A percentile compares a stretch with the other conserved stretches of the same genome.
Conservation (phyloP, 2,888 invertebrate species). For the Conchocele bisecta region DNA sequence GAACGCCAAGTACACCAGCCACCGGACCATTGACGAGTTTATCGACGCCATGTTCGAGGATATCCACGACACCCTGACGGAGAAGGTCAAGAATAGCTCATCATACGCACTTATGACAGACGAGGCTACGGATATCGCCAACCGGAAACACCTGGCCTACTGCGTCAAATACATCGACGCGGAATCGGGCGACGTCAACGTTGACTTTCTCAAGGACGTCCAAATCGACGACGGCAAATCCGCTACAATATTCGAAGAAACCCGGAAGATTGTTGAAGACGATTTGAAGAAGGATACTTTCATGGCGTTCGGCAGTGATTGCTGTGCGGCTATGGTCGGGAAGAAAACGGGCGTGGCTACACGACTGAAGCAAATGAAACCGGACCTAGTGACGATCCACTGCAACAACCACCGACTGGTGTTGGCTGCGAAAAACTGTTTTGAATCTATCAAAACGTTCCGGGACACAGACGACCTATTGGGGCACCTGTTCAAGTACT, state of each 20-base stretch:
- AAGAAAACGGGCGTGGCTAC: slow-evolving; percentile 26
- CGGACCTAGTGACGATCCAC: slow-evolving; percentile 21
- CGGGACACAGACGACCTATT: slow-evolving; percentile 31
- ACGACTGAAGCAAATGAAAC: slow-evolving; percentile 23
- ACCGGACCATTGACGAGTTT: neutral
- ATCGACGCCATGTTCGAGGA: neutral
- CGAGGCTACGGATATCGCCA: slow-evolving; percentile 1
- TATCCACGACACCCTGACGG: neutral
- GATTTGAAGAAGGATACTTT: slow-evolving; percentile 11
- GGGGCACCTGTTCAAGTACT: slow-evolving; percentile 27
- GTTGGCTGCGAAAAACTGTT: slow-evolving; percentile 39
- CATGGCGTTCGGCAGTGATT: slow-evolving; percentile 24
- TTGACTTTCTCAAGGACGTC: slow-evolving; percentile 30
- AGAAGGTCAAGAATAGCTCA: neutral
- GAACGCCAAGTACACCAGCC: slow-evolving; percentile 17
- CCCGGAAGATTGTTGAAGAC: slow-evolving; percentile 8
- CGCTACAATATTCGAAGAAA: slow-evolving; percentile 37
- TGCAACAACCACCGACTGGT: slow-evolving; percentile 40
- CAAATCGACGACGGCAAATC: slow-evolving; percentile 25
- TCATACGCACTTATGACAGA: neutral
- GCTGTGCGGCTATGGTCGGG: slow-evolving; percentile 22
- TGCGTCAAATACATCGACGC: slow-evolving; percentile 21
- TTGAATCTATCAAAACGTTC: slow-evolving; percentile 25
- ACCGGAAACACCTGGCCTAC: slow-evolving; percentile 33
- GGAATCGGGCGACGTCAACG: slow-evolving; percentile 9